Evolutionary conservation across 2,888 invertebrate genomes (phyloP).

Genomic region (Allolobophora icterica): DNA sequence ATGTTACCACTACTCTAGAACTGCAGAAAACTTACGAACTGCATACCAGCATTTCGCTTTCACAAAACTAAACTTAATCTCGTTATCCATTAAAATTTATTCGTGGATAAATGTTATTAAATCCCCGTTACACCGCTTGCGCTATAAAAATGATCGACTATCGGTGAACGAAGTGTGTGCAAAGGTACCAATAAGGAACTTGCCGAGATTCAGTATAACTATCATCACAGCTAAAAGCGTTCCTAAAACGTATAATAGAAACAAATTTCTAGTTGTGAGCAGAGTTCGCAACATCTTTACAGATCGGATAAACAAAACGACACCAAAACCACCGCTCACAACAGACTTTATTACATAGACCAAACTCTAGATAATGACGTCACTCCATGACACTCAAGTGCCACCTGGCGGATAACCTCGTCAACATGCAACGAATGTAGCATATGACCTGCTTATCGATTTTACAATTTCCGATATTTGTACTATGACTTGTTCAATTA

Average conservation of each 20-base stretch:
- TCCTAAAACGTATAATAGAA: conserved; percentile 20
- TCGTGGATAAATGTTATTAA: not conserved
- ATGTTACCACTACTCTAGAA: too few species aligned
- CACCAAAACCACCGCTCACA: conserved; percentile 10
- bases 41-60: not conserved
- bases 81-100: not conserved
- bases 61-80: not conserved
- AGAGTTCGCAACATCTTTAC: not conserved
- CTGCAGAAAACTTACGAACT: not conserved
- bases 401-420: not conserved
- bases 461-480: not conserved
- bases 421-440: not conserved
- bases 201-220: conserved; percentile 22
- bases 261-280: not conserved
- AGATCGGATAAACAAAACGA: not conserved
- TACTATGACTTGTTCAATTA: not conserved
- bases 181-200: not conserved
- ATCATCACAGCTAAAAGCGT: conserved; percentile 19
- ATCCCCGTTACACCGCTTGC: not conserved
- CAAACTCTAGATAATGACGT: not conserved
- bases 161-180: not conserved
- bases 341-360: not conserved
- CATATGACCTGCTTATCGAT: too few species aligned
- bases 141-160: not conserved
- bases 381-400: not conserved